A percentile compares a stretch with the other conserved stretches of the same genome.
phyloP scores from a whole-genome alignment of 2,888 invertebrate genomes.

The Cephus nigrinus region DNA sequence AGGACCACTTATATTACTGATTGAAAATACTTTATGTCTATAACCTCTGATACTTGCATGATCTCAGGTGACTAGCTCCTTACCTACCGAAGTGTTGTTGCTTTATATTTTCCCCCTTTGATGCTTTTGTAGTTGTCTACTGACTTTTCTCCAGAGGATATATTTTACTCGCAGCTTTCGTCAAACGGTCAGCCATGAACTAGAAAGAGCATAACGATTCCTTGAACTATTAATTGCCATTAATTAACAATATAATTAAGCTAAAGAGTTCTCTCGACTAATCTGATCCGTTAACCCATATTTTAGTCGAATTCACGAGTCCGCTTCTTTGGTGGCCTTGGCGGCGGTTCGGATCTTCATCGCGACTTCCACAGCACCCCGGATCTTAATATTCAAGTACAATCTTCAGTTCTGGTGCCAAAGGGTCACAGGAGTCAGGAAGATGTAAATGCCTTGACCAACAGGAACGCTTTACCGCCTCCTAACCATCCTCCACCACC shows the following conservation, averaged over 20 bases:
- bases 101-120: neutral
- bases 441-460: conserved; percentile 70
- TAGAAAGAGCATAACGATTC: neutral
- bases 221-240: neutral
- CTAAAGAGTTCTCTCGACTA: neutral
- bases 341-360: conserved; percentile 72
- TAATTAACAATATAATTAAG: neutral
- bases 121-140: neutral
- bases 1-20: conserved; percentile 64
- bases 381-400: conserved; percentile 69
- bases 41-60: conserved; percentile 59
- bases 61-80: conserved; percentile 52
- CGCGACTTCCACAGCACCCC: conserved; percentile 93
- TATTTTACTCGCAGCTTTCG: neutral
- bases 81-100: conserved; percentile 30
- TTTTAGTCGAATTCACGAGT: conserved; percentile 69
- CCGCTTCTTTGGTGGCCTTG: conserved; percentile 67
- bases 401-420: conserved; percentile 51
- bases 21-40: conserved; percentile 51
- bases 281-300: neutral
- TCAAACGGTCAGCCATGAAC: neutral
- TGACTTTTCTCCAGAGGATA: neutral
- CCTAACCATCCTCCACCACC: conserved; percentile 88
- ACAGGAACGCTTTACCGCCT: conserved; percentile 75
- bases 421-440: conserved; percentile 79